A percentile compares a stretch with the other conserved stretches of the same genome.
Conservation (phyloP, 2,888 invertebrate genomes). For the Dicyrtomina minuta region DNA sequence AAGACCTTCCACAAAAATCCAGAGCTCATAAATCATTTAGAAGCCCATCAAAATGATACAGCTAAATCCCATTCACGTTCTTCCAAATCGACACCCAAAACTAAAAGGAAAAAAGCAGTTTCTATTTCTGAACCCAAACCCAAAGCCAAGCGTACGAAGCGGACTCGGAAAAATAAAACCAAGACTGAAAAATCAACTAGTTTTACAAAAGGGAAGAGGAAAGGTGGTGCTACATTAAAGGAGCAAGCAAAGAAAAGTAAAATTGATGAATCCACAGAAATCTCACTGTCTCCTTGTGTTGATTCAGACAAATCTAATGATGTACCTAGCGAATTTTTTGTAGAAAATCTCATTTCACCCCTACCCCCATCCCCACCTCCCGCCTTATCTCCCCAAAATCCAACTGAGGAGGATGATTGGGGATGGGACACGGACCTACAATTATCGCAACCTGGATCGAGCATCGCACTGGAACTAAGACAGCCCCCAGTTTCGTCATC, state of each 20-base stretch:
- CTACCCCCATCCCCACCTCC: too few species aligned
- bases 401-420: slow-evolving; percentile 1
- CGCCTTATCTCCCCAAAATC: too few species aligned
- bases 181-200: too few species aligned
- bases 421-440: slow-evolving; percentile 8
- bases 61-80: too few species aligned
- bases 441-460: not conserved
- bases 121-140: not conserved
- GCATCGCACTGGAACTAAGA: too few species aligned
- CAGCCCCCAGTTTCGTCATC: too few species aligned
- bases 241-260: too few species aligned
- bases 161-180: not conserved
- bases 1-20: not conserved
- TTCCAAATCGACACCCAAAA: too few species aligned
- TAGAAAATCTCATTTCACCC: not conserved
- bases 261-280: too few species aligned
- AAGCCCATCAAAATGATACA: not conserved
- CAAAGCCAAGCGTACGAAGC: not conserved
- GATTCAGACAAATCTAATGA: not conserved
- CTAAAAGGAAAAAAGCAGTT: not conserved
- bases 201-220: too few species aligned
- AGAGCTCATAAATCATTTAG: not conserved
- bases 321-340: not conserved
- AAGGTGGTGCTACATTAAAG: too few species aligned
- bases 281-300: too few species aligned